These are phyloP conservation scores for Amphiprion percula DNA, from an alignment of 2,113 vertebrate genomes.

Conservation along the genomic window DNA sequence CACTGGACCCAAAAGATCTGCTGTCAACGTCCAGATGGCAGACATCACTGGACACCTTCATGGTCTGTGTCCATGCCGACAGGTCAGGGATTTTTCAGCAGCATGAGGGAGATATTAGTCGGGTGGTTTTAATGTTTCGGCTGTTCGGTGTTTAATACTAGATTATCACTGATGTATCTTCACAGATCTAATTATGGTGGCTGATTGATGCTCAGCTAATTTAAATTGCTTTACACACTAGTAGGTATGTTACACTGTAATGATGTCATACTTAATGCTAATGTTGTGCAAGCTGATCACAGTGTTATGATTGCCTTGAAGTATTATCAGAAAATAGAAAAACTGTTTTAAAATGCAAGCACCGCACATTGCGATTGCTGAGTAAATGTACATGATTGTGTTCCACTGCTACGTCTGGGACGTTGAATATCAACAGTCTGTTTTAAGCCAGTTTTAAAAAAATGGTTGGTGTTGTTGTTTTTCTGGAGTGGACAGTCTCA, in stretches of 20 bases:
- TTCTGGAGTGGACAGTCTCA: slow-evolving; percentile 35
- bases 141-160: too few species aligned
- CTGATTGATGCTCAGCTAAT: not conserved
- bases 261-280: not conserved
- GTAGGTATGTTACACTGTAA: not conserved
- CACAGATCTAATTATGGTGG: not conserved
- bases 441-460: slow-evolving; percentile 28
- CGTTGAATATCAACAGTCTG: slow-evolving; percentile 11
- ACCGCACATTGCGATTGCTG: not conserved
- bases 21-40: too few species aligned
- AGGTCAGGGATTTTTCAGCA: too few species aligned
- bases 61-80: too few species aligned
- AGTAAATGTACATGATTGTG: not conserved
- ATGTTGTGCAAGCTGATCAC: not conserved
- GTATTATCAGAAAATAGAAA: too few species aligned
- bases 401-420: not conserved
- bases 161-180: not conserved
- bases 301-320: too few species aligned
- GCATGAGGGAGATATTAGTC: too few species aligned
- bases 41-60: too few species aligned
- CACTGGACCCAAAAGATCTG: too few species aligned
- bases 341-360: not conserved
- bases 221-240: not conserved
- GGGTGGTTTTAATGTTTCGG: too few species aligned
- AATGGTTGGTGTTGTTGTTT: slow-evolving; percentile 18